These are phyloP conservation scores for Hypolimnas misippus DNA, from an alignment of 2,888 invertebrate genomes.

Conservation along the genomic window DNA sequence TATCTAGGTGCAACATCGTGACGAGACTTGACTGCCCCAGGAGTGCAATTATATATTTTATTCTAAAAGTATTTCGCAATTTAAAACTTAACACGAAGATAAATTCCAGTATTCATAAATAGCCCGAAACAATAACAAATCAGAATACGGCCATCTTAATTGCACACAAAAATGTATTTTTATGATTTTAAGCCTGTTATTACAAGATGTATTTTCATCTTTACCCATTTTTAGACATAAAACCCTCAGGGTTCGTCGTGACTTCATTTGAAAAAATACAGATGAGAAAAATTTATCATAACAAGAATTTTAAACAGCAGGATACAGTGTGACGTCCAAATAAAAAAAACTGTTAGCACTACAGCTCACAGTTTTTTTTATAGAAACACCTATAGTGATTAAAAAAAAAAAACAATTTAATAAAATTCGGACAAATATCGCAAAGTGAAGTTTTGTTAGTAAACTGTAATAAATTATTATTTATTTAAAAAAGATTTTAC, in stretches of 20 bases:
- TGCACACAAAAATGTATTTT: background rate
- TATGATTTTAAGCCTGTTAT: slow-evolving; percentile 1
- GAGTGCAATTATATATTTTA: background rate
- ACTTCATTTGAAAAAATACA: slow-evolving; percentile 3
- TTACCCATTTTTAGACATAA: background rate
- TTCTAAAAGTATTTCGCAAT: background rate
- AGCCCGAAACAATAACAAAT: background rate
- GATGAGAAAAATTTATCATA: background rate
- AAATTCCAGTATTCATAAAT: slow-evolving; percentile 4
- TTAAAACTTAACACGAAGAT: background rate
- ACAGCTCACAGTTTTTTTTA: no score
- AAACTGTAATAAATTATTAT: no score
- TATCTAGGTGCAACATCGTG: background rate
- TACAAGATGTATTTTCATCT: background rate
- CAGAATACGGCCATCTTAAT: background rate
- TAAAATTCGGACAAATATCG: no score
- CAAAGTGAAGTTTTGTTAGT: no score
- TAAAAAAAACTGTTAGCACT: no score
- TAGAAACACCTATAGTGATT: no score
- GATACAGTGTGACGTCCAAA: background rate
- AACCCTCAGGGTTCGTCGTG: slow-evolving; percentile 10
- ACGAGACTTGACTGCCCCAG: background rate
- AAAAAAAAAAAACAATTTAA: no score
- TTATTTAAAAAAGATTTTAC: no score
- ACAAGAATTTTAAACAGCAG: background rate